These are phyloP conservation scores for Seriola dumerili DNA, from an alignment of 2,113 vertebrate genomes.

Conservation along the genomic window DNA sequence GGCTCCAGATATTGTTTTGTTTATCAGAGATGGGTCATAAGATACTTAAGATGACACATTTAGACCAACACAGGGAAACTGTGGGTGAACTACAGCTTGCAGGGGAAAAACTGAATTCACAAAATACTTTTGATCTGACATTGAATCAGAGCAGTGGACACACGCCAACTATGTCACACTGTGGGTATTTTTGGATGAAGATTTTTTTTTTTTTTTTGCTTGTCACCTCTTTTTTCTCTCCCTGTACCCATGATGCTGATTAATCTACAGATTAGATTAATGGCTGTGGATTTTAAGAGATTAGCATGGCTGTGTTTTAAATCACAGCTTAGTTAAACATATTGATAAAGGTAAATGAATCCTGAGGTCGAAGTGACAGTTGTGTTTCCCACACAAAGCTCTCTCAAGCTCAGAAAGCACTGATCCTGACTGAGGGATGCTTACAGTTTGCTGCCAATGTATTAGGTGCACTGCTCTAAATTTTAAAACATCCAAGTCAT, in stretches of 20 bases:
- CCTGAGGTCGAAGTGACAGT: background rate
- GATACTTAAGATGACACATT: background rate
- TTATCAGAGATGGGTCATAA: conserved; percentile 31
- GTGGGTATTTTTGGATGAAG: conserved; percentile 5
- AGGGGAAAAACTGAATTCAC: conserved; percentile 3
- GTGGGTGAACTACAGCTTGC: background rate
- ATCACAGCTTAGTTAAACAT: conserved; percentile 42
- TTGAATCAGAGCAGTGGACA: background rate
- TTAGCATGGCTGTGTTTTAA: conserved; percentile 45
- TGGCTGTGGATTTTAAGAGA: conserved; percentile 41
- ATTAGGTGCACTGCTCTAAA: too few relatives aligned
- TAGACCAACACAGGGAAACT: background rate
- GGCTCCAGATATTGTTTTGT: conserved; percentile 25
- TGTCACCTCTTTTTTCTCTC: conserved; percentile 9
- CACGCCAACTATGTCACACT: conserved; percentile 22
- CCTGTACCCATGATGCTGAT: conserved; percentile 39
- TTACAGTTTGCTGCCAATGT: background rate
- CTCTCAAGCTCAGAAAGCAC: background rate
- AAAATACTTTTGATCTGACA: conserved; percentile 15
- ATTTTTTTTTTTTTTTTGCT: conserved; percentile 10
- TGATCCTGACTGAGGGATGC: background rate
- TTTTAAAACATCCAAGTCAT: too few relatives aligned
- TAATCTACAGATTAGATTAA: conserved; percentile 57
- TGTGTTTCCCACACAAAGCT: background rate
- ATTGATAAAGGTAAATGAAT: conserved; percentile 47